These are phyloP conservation scores for Rotaria socialis DNA, from an alignment of 2,888 invertebrate species.

Conservation along the genomic window DNA sequence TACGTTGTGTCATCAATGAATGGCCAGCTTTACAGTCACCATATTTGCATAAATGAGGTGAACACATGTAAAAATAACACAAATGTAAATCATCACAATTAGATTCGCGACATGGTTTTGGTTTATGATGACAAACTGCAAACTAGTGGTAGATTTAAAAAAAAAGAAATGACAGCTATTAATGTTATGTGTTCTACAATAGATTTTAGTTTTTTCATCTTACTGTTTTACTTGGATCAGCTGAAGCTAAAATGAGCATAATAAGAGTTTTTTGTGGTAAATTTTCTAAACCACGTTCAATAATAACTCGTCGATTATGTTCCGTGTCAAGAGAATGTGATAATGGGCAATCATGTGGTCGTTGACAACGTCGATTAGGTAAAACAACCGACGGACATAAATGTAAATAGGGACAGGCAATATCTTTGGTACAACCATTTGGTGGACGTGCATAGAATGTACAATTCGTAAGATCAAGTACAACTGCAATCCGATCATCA, in stretches of 20 bases:
- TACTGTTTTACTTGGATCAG: slow-evolving; percentile 37
- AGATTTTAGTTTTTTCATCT: neutral
- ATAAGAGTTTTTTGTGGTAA: slow-evolving; percentile 19
- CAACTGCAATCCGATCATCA: slow-evolving; percentile 28
- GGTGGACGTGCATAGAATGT: slow-evolving; percentile 19
- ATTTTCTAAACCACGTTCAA: slow-evolving; percentile 35
- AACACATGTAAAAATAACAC: slow-evolving; percentile 17
- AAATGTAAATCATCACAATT: slow-evolving; percentile 26
- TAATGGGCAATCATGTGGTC: slow-evolving; percentile 7
- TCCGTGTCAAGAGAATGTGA: slow-evolving; percentile 2
- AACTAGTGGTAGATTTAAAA: neutral
- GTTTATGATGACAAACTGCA: slow-evolving; percentile 25
- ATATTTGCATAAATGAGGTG: slow-evolving; percentile 11
- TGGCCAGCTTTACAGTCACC: slow-evolving; percentile 18
- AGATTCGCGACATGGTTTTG: neutral
- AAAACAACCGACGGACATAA: slow-evolving; percentile 22
- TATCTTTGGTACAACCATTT: slow-evolving; percentile 19
- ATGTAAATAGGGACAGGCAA: slow-evolving; percentile 24
- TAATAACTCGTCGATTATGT: slow-evolving; percentile 35
- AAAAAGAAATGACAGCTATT: neutral
- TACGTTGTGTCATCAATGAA: slow-evolving; percentile 14
- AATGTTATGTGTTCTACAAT: too few species aligned
- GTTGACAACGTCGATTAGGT: slow-evolving; percentile 25
- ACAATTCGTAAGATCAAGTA: slow-evolving; percentile 9
- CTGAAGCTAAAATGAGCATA: slow-evolving; percentile 28